phyloP scores from a whole-genome alignment of 2,888 invertebrate genomes.

The Platycnemis pennipes region DNA sequence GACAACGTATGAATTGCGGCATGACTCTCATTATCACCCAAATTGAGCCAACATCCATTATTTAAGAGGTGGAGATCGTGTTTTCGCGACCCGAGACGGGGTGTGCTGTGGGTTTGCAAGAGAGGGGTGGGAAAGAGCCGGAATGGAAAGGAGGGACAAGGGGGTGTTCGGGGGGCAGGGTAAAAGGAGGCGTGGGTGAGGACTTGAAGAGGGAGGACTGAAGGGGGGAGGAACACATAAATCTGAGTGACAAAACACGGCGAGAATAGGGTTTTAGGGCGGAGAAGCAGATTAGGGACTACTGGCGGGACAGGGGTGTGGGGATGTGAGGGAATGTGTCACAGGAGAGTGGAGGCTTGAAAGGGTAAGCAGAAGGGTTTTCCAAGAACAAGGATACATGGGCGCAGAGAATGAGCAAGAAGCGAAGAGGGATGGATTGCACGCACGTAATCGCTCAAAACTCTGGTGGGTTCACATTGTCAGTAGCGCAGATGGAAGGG shows the following conservation, averaged over 20 bases:
- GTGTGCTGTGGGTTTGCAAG: too few relatives aligned
- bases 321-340: not conserved
- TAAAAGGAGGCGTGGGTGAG: not conserved
- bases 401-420: not conserved
- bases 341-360: not conserved
- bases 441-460: too few relatives aligned
- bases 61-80: not conserved
- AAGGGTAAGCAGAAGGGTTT: constrained; percentile 1
- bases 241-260: constrained; percentile 11
- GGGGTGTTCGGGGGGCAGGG: not conserved
- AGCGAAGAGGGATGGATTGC: not conserved
- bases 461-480: too few relatives aligned
- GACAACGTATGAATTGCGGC: not conserved
- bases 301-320: not conserved
- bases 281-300: constrained; percentile 11
- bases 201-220: not conserved
- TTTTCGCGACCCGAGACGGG: not conserved
- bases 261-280: not conserved
- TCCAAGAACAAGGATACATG: not conserved
- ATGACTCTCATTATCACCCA: not conserved
- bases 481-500: too few relatives aligned
- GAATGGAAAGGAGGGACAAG: not conserved
- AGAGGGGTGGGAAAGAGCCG: too few relatives aligned
- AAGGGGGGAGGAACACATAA: not conserved
- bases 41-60: not conserved